A percentile compares a stretch with the other conserved stretches of the same genome.
phyloP scores from a whole-genome alignment of 2,797 vertebrate genomes.

The Neoniphon sammara region DNA sequence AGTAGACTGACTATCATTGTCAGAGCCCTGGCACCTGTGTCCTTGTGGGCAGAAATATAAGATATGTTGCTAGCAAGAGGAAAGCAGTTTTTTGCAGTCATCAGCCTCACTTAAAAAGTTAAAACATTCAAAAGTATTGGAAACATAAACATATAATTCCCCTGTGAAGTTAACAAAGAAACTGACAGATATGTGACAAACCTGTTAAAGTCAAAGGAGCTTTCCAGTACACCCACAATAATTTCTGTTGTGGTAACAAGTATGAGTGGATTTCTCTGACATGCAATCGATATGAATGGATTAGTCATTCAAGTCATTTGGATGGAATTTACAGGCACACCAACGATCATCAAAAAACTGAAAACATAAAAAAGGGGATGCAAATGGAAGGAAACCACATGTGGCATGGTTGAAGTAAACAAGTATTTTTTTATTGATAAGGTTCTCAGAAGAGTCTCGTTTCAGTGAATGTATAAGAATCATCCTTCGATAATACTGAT shows the following conservation, averaged over 20 bases:
- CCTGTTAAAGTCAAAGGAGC: constrained; percentile 1
- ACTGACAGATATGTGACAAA: background rate
- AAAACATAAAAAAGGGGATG: constrained; percentile 52
- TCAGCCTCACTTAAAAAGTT: background rate
- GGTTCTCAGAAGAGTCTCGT: constrained; percentile 87
- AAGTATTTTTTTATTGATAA: constrained; percentile 88
- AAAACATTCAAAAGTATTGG: background rate
- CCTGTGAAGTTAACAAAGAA: background rate
- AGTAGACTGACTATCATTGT: constrained; percentile 13
- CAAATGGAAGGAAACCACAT: constrained; percentile 71
- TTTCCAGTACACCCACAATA: background rate
- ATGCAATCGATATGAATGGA: constrained; percentile 9
- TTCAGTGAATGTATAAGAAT: constrained; percentile 84
- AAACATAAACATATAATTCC: background rate
- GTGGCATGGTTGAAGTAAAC: constrained; percentile 83
- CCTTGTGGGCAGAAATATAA: background rate
- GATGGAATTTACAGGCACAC: background rate
- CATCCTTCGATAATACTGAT: constrained; percentile 88
- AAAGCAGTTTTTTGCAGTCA: background rate
- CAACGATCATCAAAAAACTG: constrained; percentile 14
- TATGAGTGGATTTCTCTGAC: constrained; percentile 3
- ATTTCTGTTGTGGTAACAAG: background rate
- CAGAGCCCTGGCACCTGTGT: background rate
- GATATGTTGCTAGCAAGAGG: background rate
- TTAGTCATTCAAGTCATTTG: background rate